Percentiles rank a stretch among this genome's conserved stretches.
These are phyloP conservation scores for Tarsius wallacei DNA, from an alignment of 2,797 vertebrate genomes.

Conservation along the genomic window DNA sequence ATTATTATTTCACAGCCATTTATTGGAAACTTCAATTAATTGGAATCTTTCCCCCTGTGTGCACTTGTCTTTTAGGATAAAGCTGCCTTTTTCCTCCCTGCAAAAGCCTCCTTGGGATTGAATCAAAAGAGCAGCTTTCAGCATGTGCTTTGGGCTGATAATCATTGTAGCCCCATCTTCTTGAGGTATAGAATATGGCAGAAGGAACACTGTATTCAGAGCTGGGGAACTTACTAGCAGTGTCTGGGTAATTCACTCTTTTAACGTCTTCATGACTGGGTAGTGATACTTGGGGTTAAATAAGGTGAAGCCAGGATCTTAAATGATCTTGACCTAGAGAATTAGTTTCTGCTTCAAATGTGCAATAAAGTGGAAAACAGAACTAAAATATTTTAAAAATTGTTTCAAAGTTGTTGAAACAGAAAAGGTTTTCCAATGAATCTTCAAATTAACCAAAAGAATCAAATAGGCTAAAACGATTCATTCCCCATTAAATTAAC, in stretches of 20 bases:
- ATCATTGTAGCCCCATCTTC: neutral
- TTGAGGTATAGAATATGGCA: neutral
- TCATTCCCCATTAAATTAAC: neutral
- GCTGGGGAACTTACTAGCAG: neutral
- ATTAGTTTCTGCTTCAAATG: slow-evolving; percentile 28
- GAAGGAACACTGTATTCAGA: neutral
- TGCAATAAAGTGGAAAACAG: neutral
- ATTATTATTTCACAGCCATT: slow-evolving; percentile 9
- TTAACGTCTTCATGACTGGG: neutral
- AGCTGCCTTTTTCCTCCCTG: neutral
- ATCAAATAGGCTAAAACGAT: neutral
- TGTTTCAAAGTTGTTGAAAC: neutral
- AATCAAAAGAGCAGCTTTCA: slow-evolving; percentile 37
- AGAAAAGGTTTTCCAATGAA: neutral
- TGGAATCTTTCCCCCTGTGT: neutral
- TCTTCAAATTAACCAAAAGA: slow-evolving; percentile 12
- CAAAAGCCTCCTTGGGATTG: neutral
- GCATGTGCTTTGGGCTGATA: neutral
- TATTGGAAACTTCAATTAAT: neutral
- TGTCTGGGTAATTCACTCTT: neutral
- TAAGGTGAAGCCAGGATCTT: neutral
- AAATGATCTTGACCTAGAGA: neutral
- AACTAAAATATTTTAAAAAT: neutral
- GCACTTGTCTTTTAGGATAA: slow-evolving; percentile 43
- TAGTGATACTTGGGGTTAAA: neutral